Percentiles rank a stretch among this genome's conserved stretches.
Evolutionary conservation across 2,888 invertebrate genomes (phyloP).

Genomic region (Actias luna): DNA sequence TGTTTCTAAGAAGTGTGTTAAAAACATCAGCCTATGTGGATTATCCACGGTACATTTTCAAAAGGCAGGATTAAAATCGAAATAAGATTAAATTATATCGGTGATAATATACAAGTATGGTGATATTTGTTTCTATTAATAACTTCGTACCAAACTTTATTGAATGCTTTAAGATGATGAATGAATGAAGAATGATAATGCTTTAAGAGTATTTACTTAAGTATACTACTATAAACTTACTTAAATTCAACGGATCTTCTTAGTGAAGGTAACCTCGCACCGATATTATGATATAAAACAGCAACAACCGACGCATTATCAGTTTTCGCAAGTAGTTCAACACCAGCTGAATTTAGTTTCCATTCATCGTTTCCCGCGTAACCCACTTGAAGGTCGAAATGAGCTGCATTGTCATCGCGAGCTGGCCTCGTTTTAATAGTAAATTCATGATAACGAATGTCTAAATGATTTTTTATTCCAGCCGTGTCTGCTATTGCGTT

Average conservation of each 20-base stretch:
- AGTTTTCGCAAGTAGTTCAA: constrained; percentile 56
- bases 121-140: constrained; percentile 15
- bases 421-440: constrained; percentile 55
- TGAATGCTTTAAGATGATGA: too few relatives aligned
- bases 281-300: constrained; percentile 84
- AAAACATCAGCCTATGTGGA: background rate
- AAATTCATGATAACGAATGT: constrained; percentile 57
- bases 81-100: background rate
- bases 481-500: constrained; percentile 62
- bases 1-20: background rate
- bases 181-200: too few relatives aligned
- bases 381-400: constrained; percentile 55
- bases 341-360: constrained; percentile 59
- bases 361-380: constrained; percentile 51
- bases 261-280: constrained; percentile 83
- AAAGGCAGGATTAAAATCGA: background rate
- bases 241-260: constrained; percentile 82
- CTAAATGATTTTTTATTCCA: constrained; percentile 54
- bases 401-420: constrained; percentile 56
- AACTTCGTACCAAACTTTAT: background rate
- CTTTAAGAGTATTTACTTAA: background rate
- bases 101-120: constrained; percentile 8
- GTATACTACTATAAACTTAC: constrained; percentile 82
- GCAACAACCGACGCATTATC: constrained; percentile 70
- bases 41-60: background rate